These are phyloP conservation scores for Lobophora halterata DNA, from an alignment of 2,888 invertebrate species.

Conservation along the genomic window DNA sequence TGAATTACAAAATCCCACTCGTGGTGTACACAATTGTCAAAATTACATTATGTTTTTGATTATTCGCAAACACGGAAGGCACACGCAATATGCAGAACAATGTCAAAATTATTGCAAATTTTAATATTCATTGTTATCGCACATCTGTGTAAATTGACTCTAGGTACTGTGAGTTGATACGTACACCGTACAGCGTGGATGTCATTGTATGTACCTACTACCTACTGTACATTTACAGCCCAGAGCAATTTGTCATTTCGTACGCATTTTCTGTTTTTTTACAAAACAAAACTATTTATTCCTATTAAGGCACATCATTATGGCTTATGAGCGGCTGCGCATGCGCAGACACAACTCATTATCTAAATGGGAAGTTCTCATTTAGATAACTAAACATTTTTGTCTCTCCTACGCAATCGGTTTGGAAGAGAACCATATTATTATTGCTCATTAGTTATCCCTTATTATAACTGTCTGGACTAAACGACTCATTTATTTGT, in stretches of 20 bases:
- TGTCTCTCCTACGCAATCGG: conserved; percentile 46
- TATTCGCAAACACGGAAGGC: conserved; percentile 22
- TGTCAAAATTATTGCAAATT: conserved; percentile 24
- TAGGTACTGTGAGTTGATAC: not conserved
- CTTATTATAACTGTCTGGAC: no score
- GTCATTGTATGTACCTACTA: no score
- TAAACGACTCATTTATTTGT: no score
- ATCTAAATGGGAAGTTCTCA: conserved; percentile 65
- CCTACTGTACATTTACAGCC: no score
- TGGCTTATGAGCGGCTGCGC: conserved; percentile 22
- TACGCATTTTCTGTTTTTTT: conserved; percentile 12
- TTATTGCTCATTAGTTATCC: no score
- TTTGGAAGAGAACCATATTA: conserved; percentile 7
- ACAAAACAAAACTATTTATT: conserved; percentile 2
- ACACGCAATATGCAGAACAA: conserved; percentile 22
- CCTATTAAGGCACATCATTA: conserved; percentile 15
- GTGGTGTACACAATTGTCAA: conserved; percentile 3
- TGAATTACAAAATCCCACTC: not conserved
- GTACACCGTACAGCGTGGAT: conserved; percentile 9
- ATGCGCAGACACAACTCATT: conserved; percentile 41
- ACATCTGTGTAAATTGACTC: conserved; percentile 27
- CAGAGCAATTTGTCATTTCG: not conserved
- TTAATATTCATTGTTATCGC: conserved; percentile 13
- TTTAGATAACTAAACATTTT: conserved; percentile 63
- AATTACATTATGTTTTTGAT: conserved; percentile 3